Percentiles rank a stretch among this genome's conserved stretches.
Evolutionary conservation across 2,113 vertebrate species (phyloP).

Genomic region (Paradoxurus hermaphroditus): DNA sequence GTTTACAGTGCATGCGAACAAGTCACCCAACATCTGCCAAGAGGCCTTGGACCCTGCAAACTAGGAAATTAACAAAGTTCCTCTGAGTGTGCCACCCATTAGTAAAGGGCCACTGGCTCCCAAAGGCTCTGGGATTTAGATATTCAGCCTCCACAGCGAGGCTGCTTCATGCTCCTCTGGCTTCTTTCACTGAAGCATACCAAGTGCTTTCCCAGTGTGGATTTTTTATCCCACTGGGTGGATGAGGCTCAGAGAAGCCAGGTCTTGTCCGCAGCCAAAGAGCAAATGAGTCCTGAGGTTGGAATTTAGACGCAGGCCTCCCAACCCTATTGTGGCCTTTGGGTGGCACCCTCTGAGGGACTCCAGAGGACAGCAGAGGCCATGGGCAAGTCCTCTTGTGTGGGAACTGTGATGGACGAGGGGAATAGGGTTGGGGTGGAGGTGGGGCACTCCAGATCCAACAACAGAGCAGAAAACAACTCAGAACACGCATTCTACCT

Average conservation of each 20-base stretch:
- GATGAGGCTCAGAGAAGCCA: slow-evolving; percentile 13
- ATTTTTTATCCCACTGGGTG: neutral
- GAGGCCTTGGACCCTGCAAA: neutral
- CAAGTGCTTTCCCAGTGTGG: neutral
- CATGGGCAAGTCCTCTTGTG: fast-evolving
- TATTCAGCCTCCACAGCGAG: neutral
- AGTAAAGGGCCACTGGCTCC: slow-evolving; percentile 47
- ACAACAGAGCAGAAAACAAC: neutral
- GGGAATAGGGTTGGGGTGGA: fast-evolving
- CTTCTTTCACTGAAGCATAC: neutral
- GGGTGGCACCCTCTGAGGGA: neutral
- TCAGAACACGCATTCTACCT: neutral
- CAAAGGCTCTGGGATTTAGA: slow-evolving; percentile 36
- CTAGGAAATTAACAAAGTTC: slow-evolving; percentile 24
- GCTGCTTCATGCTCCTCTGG: neutral
- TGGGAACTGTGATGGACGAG: neutral
- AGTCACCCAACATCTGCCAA: slow-evolving; percentile 3
- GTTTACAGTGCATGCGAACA: neutral
- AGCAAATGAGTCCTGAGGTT: slow-evolving; percentile 24
- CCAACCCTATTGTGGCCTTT: neutral
- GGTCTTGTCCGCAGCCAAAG: slow-evolving; percentile 1
- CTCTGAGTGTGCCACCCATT: slow-evolving; percentile 33
- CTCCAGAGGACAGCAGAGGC: neutral
- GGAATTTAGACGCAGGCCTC: neutral
- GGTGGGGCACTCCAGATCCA: neutral